Percentiles rank a stretch among this genome's conserved stretches.
Evolutionary conservation across 2,888 invertebrate species (phyloP).

Genomic region (Frankliniella fusca): DNA sequence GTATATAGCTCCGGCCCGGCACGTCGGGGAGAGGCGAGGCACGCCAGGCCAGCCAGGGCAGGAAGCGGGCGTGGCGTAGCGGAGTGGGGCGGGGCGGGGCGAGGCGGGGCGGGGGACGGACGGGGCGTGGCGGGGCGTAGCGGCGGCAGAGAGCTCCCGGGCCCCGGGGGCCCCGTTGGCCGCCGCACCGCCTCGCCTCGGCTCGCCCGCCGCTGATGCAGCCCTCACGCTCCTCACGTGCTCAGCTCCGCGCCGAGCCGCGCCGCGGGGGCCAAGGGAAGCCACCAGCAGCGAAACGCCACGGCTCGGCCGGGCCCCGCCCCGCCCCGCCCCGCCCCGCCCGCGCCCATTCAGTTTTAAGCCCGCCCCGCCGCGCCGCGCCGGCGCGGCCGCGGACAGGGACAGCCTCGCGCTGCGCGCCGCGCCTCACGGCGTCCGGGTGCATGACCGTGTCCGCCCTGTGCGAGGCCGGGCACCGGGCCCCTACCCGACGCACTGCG

Average conservation of each 20-base stretch:
- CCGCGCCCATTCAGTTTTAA: not conserved
- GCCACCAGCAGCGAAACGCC: not conserved
- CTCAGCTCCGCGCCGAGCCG: not conserved
- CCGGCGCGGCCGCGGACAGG: not conserved
- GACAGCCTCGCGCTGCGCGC: not conserved
- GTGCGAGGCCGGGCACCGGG: too few relatives aligned
- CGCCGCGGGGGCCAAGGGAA: not conserved
- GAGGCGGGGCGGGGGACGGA: not conserved
- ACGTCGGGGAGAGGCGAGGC: too few relatives aligned
- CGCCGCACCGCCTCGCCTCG: not conserved
- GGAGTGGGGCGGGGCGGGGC: not conserved
- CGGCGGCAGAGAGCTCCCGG: not conserved
- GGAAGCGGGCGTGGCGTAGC: too few relatives aligned
- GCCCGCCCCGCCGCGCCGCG: not conserved
- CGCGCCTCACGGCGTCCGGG: not conserved
- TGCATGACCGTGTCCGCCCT: too few relatives aligned
- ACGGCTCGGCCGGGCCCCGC: not conserved
- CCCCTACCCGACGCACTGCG: too few relatives aligned
- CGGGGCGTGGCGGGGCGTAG: not conserved
- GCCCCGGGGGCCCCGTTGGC: not conserved
- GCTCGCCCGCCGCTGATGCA: not conserved
- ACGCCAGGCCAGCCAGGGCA: too few relatives aligned
- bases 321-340: not conserved
- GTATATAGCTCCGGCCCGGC: too few relatives aligned
- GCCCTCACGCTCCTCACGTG: not conserved